phyloP scores from a whole-genome alignment of 2,888 invertebrate species.

The Metellina segmentata region DNA sequence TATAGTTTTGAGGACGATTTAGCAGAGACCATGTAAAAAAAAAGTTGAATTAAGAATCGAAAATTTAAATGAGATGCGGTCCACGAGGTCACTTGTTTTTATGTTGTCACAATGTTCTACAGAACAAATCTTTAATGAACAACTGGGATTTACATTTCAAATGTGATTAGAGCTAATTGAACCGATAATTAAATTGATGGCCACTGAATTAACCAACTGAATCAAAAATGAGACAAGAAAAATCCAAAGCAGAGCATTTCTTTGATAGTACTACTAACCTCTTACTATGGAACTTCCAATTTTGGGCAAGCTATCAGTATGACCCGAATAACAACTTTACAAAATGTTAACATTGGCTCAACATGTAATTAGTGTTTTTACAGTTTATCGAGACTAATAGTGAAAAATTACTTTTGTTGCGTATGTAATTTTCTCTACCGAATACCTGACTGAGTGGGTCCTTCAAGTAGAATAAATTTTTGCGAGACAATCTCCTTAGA shows the following conservation, averaged over 20 bases:
- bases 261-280: too few species aligned
- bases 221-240: not conserved
- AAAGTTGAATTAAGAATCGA: not conserved
- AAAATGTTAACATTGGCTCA: not conserved
- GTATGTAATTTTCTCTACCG: too few species aligned
- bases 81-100: not conserved
- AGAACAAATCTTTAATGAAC: not conserved
- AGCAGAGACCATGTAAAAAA: too few species aligned
- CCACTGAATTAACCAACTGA: not conserved
- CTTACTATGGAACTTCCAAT: too few species aligned
- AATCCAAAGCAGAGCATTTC: not conserved
- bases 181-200: not conserved
- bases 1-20: too few species aligned
- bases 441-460: too few species aligned
- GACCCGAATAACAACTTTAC: not conserved
- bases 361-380: not conserved
- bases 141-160: not conserved
- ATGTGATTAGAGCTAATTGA: not conserved
- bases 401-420: not conserved
- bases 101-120: not conserved
- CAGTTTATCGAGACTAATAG: not conserved
- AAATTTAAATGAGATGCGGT: not conserved
- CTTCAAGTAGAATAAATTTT: too few species aligned
- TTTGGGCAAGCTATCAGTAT: too few species aligned
- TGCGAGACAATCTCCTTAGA: too few species aligned